phyloP scores from a whole-genome alignment of 1,140 invertebrate species.

The Drosophila bocki region DNA sequence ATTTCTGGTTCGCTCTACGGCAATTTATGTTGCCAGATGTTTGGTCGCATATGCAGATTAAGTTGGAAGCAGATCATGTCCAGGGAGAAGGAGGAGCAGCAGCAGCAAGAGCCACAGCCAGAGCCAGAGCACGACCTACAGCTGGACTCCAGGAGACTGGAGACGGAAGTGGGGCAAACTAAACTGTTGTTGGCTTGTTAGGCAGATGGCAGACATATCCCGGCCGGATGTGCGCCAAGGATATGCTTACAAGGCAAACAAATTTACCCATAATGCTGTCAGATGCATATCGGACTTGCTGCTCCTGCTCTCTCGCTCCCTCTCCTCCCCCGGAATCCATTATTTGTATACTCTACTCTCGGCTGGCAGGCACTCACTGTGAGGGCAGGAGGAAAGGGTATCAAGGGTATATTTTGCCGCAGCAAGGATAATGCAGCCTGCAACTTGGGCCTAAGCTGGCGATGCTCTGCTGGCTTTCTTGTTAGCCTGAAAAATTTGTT shows the following conservation, averaged over 20 bases:
- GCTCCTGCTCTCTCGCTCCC: background rate
- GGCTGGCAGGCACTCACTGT: constrained; percentile 7
- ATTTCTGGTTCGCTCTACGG: constrained; percentile 13
- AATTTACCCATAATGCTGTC: constrained; percentile 65
- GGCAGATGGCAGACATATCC: constrained; percentile 52
- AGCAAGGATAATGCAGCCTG: constrained; percentile 2
- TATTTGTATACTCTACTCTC: constrained; percentile 26
- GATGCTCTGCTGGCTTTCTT: constrained; percentile 23
- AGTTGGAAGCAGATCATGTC: constrained; percentile 45
- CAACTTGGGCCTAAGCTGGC: constrained; percentile 11
- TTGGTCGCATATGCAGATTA: constrained; percentile 52
- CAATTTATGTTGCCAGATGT: constrained; percentile 45
- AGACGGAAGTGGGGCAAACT: constrained; percentile 34
- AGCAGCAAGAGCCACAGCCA: background rate
- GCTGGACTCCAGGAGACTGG: background rate
- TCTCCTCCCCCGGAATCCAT: constrained; percentile 2
- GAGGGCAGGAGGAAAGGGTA: background rate
- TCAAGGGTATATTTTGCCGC: background rate
- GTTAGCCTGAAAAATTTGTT: constrained; percentile 42
- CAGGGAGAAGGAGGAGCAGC: background rate
- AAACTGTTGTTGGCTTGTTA: constrained; percentile 53
- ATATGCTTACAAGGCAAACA: constrained; percentile 66
- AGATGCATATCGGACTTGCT: constrained; percentile 50
- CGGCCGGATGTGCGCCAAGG: constrained; percentile 58
- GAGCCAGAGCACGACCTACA: background rate